Base-by-base conservation (phyloP, 2,797 vertebrate genomes). In the Acanthis flammea region DNA sequence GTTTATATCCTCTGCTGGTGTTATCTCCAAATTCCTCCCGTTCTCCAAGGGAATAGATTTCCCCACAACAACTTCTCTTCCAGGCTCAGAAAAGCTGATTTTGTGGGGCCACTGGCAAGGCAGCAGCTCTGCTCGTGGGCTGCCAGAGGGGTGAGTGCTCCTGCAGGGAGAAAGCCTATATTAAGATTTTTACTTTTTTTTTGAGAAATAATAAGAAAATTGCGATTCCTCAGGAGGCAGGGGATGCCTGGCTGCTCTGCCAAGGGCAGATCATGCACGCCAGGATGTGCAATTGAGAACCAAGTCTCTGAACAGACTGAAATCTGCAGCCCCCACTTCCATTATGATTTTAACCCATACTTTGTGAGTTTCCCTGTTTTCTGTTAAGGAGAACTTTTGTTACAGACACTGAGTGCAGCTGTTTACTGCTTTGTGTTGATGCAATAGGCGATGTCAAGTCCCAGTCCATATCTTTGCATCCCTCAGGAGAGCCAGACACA, bases 1-100 rank as follows among this genome's bases (percentile, higher is more conserved):
- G 93, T 94, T 96, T 94, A 51, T 61, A 75, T 92, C 84, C 67
- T 96, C 74, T 6, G 0, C 86, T 94, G 80, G 37, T 88, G 85
- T 96, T 96, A 94, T 90, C 91, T 95, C 71, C 67, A 86, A 78
- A 95, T 95, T 94, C 76, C 70, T 94, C 42, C 24, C 51, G 55
- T 91, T 71, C 68, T 95, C 88, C 67, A 76, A 72, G 75, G 90
- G 53, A 94, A 76, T 35, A 71, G 55, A 78, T 84, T 92, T 84
- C 93, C 84, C 47, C 70, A 73, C 86, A 73, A 66, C 27, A 65
- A 21, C 53, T 70, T 51, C 79, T 79, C 33, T 66, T 90, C 65
- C 42, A 30, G 63, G 31, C 55, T 71, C 25, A 57, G 84, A 67
- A 86, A 55, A 82, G 17, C 35, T 0, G 0, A 45, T 23, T 84